phyloP scores from a whole-genome alignment of 2,888 invertebrate genomes.

The Crocallis elinguaria region DNA sequence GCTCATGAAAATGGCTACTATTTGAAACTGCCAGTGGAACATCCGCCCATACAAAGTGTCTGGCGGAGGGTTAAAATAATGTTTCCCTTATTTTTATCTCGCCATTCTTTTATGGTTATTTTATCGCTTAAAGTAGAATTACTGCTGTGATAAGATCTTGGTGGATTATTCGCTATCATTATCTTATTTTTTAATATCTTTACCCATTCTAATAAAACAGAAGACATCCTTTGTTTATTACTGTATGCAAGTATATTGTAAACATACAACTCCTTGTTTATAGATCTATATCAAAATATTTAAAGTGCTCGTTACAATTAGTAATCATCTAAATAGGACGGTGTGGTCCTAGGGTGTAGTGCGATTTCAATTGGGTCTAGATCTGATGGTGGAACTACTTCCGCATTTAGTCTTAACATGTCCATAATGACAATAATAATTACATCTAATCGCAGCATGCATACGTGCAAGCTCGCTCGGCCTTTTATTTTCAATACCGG shows the following conservation, averaged over 20 bases:
- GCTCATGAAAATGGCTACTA: conserved; percentile 55
- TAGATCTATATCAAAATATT: neutral
- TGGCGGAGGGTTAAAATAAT: conserved; percentile 26
- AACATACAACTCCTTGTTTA: neutral
- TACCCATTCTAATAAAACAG: no score
- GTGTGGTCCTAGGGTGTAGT: no score
- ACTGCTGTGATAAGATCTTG: neutral
- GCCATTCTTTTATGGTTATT: conserved; percentile 22
- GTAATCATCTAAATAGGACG: no score
- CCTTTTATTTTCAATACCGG: conserved; percentile 44
- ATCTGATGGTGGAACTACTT: no score
- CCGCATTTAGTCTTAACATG: no score
- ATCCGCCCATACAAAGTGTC: conserved; percentile 41
- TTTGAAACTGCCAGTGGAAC: conserved; percentile 50
- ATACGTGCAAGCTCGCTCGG: conserved; percentile 30
- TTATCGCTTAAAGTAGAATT: conserved; percentile 5
- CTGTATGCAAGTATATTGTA: no score
- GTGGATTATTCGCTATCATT: no score
- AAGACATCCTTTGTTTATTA: no score
- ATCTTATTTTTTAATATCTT: no score
- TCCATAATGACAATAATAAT: neutral
- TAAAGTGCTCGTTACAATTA: no score
- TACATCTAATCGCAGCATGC: conserved; percentile 14
- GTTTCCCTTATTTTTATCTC: conserved; percentile 27
- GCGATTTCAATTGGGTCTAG: no score